These are phyloP conservation scores for Hyposoter dolosus DNA, from an alignment of 2,888 invertebrate genomes.

Conservation along the genomic window DNA sequence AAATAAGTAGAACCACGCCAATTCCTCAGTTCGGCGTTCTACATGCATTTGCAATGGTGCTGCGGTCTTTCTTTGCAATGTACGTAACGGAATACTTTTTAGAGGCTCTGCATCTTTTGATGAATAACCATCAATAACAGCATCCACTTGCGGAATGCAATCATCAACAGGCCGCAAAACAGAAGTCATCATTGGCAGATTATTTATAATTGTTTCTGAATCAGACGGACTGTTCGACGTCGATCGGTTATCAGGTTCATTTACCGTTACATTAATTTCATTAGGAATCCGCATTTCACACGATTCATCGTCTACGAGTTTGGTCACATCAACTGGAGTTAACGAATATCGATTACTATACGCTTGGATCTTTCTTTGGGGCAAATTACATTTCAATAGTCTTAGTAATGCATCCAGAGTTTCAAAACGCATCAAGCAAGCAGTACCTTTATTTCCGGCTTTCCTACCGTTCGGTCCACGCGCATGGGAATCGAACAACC, in stretches of 20 bases:
- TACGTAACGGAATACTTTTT: constrained; percentile 4
- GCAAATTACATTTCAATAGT: constrained; percentile 5
- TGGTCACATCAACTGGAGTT: not conserved
- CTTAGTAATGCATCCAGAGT: constrained; percentile 2
- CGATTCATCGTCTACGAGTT: not conserved
- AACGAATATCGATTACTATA: constrained; percentile 6
- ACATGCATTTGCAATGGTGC: constrained; percentile 31
- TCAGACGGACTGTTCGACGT: not conserved
- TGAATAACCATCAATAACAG: not conserved
- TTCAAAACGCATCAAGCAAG: constrained; percentile 50
- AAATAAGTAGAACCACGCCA: constrained; percentile 74
- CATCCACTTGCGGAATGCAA: not conserved
- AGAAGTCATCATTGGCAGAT: constrained; percentile 3
- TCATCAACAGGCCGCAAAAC: constrained; percentile 8
- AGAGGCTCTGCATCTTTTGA: not conserved
- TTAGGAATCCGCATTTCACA: not conserved
- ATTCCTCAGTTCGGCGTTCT: constrained; percentile 58
- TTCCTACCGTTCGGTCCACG: constrained; percentile 71
- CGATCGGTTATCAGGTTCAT: not conserved
- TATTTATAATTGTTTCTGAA: not conserved
- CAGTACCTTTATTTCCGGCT: constrained; percentile 39
- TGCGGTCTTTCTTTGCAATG: constrained; percentile 21
- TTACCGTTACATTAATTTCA: not conserved
- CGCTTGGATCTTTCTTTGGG: not conserved
- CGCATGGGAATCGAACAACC: constrained; percentile 68